Evolutionary conservation across 1,140 invertebrate species (phyloP).

Genomic region (Spodoptera frugiperda): DNA sequence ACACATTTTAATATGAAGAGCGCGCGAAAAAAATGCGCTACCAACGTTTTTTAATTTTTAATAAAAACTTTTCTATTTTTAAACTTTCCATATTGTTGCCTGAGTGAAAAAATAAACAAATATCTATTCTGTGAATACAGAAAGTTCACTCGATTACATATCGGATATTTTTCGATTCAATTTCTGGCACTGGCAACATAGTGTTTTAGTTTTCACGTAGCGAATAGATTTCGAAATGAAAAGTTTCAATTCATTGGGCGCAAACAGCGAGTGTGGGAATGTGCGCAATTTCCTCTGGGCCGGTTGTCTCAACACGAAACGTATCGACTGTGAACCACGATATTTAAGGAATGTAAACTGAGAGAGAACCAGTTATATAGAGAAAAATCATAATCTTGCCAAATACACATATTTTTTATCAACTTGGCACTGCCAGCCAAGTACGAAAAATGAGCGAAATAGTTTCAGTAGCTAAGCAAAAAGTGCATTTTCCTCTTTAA

Average conservation of each 20-base stretch:
- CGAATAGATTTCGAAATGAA: slow-evolving; percentile 39
- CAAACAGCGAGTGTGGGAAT: slow-evolving; percentile 31
- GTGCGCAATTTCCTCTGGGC: slow-evolving; percentile 29
- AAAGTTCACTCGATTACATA: slow-evolving; percentile 13
- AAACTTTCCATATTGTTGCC: slow-evolving; percentile 15
- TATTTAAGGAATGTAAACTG: slow-evolving; percentile 29
- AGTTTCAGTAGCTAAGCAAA: too few species aligned
- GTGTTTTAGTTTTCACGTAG: slow-evolving; percentile 9
- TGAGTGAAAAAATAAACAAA: neutral
- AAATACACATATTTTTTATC: too few species aligned
- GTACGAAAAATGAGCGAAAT: too few species aligned
- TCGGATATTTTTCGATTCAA: slow-evolving; percentile 29
- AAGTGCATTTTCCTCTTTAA: too few species aligned
- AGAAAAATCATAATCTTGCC: neutral
- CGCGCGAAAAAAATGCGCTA: neutral
- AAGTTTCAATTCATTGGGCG: slow-evolving; percentile 37
- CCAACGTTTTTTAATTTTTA: slow-evolving; percentile 3
- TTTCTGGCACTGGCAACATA: neutral
- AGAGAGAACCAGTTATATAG: neutral
- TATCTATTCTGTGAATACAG: neutral
- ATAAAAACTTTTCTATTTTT: slow-evolving; percentile 1
- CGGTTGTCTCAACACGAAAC: slow-evolving; percentile 9
- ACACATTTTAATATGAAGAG: slow-evolving; percentile 23
- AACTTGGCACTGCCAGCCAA: too few species aligned
- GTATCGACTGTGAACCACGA: neutral